Conservation (phyloP, 1,140 invertebrate genomes). For the Cotesia typhae region DNA sequence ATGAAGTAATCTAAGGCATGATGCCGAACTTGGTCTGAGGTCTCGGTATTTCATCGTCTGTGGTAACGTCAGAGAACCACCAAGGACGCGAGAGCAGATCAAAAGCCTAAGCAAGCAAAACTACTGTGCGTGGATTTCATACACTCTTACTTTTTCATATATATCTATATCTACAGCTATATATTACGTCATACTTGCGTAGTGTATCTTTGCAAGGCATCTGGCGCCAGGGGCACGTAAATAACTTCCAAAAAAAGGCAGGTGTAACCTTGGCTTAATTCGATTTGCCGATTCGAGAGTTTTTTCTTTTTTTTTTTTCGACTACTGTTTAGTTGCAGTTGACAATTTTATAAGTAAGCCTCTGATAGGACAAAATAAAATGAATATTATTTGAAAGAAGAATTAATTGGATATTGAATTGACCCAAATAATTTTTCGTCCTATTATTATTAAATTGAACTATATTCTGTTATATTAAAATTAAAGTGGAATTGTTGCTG, state of each 20-base stretch:
- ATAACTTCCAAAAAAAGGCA: constrained; percentile 29
- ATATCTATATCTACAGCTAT: no score
- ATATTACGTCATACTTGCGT: neutral
- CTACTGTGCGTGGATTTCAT: constrained; percentile 21
- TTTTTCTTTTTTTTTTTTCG: constrained; percentile 12
- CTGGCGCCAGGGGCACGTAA: constrained; percentile 27
- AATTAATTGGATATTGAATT: no score
- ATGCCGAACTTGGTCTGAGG: constrained; percentile 17
- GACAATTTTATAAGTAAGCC: neutral
- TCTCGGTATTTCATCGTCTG: constrained; percentile 22
- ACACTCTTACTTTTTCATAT: no score
- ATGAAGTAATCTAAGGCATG: neutral
- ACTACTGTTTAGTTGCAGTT: neutral
- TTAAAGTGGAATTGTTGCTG: no score
- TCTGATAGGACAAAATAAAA: no score
- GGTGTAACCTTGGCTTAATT: constrained; percentile 37
- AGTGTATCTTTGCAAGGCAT: constrained; percentile 28
- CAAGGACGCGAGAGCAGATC: constrained; percentile 26
- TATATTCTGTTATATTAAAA: no score
- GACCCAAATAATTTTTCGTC: no score
- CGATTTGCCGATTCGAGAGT: neutral
- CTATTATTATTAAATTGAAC: no score
- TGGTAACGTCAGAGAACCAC: constrained; percentile 22
- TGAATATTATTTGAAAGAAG: neutral
- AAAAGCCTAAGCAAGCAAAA: constrained; percentile 25